These are phyloP conservation scores for Huso huso DNA, from an alignment of 2,797 vertebrate genomes.

Conservation along the genomic window DNA sequence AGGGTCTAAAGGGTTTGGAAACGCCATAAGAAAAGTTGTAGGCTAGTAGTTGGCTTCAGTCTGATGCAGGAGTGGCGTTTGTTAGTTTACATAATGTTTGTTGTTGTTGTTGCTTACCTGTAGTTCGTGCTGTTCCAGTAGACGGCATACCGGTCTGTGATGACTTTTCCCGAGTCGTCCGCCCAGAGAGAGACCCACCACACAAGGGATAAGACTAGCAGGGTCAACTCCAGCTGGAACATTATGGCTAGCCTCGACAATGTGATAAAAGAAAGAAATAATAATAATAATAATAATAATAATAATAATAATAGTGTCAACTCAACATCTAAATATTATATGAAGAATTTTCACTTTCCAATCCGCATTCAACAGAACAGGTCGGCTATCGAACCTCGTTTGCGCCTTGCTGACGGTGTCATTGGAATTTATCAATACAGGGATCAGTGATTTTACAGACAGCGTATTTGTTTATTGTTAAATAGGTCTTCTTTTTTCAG, in stretches of 20 bases:
- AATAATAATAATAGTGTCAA: background rate
- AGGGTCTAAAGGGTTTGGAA: too few relatives aligned
- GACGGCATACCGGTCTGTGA: conserved; percentile 80
- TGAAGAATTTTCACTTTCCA: conserved; percentile 7
- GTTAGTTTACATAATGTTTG: too few relatives aligned
- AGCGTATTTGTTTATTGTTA: too few relatives aligned
- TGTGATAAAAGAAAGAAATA: too few relatives aligned
- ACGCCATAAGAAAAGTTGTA: too few relatives aligned
- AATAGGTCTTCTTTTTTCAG: too few relatives aligned
- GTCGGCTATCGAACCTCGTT: conserved; percentile 18
- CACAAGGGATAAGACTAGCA: conserved; percentile 62
- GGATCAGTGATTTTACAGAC: too few relatives aligned
- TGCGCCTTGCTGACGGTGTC: conserved; percentile 4
- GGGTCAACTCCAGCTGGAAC: conserved; percentile 61
- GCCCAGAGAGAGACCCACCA: conserved; percentile 68
- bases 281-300: too few relatives aligned
- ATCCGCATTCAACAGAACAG: conserved; percentile 10
- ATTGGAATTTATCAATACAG: background rate
- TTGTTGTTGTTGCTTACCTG: conserved; percentile 56
- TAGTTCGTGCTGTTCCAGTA: conserved; percentile 93
- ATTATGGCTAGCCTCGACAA: conserved; percentile 18
- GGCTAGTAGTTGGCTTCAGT: too few relatives aligned
- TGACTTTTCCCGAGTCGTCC: conserved; percentile 72
- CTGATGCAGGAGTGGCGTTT: too few relatives aligned
- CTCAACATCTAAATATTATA: conserved; percentile 7